Percentiles rank a stretch among this genome's conserved stretches.
phyloP scores from a whole-genome alignment of 2,888 invertebrate genomes.

The Notocelia uddmanniana region DNA sequence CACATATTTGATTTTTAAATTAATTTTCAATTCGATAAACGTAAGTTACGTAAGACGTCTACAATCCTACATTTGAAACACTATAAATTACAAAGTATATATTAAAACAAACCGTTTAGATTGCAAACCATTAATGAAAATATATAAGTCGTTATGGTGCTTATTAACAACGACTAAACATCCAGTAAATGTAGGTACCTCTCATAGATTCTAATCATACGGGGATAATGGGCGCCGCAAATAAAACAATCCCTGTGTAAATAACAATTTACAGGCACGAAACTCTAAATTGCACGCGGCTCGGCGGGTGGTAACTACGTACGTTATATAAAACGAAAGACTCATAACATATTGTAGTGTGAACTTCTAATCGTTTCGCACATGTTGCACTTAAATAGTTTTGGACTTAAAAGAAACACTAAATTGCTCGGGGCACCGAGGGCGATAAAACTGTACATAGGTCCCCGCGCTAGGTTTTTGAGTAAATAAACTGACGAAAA shows the following conservation, averaged over 20 bases:
- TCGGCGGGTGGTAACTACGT: conserved; percentile 45
- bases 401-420: conserved; percentile 2
- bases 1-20: too few species aligned
- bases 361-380: conserved; percentile 20
- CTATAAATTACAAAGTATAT: background rate
- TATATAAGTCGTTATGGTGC: background rate
- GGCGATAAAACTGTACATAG: background rate
- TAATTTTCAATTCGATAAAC: too few species aligned
- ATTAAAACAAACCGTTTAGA: background rate
- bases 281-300: conserved; percentile 65
- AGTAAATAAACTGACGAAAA: background rate
- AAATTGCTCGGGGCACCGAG: background rate
- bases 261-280: conserved; percentile 72
- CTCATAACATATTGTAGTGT: conserved; percentile 20
- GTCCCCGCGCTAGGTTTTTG: background rate
- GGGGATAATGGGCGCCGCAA: conserved; percentile 49
- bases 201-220: conserved; percentile 50
- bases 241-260: conserved; percentile 61
- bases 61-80: background rate
- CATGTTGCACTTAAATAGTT: background rate
- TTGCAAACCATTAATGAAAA: background rate
- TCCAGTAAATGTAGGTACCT: conserved; percentile 7
- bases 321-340: conserved; percentile 24
- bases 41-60: too few species aligned
- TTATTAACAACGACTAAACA: conserved; percentile 18